A percentile compares a stretch with the other conserved stretches of the same genome.
Conservation (phyloP, 2,113 vertebrate species). For the Otus sunia region DNA sequence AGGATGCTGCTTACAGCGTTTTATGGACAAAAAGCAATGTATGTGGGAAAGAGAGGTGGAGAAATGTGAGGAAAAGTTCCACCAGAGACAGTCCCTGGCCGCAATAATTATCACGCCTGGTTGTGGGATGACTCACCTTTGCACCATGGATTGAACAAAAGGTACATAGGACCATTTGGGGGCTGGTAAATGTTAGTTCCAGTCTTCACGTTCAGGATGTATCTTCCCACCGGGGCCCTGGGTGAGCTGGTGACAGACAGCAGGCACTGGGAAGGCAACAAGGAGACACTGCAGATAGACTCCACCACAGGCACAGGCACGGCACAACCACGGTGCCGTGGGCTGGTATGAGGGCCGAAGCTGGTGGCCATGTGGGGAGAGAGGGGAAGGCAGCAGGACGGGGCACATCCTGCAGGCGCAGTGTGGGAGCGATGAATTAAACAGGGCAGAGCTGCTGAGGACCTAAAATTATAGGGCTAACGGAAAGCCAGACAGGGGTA, state of each 20-base stretch:
- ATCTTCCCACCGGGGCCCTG: constrained; percentile 59
- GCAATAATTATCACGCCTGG: not conserved
- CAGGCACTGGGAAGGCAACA: constrained; percentile 46
- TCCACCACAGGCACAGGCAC: not conserved
- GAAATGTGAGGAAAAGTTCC: not conserved
- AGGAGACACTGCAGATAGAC: not conserved
- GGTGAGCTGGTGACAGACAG: constrained; percentile 49
- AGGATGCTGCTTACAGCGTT: not conserved
- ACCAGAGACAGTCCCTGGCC: not conserved
- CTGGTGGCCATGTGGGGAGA: not conserved
- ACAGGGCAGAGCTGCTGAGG: not conserved
- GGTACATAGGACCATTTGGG: not conserved
- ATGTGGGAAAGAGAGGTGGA: not conserved
- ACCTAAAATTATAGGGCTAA: not conserved
- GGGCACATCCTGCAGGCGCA: accelerated
- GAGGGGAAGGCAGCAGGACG: not conserved
- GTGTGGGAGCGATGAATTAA: not conserved
- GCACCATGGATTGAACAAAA: constrained; percentile 78
- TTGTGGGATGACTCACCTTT: constrained; percentile 31
- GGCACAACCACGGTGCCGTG: not conserved
- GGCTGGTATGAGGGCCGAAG: accelerated
- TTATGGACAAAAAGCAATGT: not conserved
- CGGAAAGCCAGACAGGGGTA: not conserved
- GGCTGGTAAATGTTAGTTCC: not conserved
- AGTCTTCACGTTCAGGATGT: constrained; percentile 44